Conservation (phyloP, 2,113 vertebrate species). For the Macrotis lagotis region DNA sequence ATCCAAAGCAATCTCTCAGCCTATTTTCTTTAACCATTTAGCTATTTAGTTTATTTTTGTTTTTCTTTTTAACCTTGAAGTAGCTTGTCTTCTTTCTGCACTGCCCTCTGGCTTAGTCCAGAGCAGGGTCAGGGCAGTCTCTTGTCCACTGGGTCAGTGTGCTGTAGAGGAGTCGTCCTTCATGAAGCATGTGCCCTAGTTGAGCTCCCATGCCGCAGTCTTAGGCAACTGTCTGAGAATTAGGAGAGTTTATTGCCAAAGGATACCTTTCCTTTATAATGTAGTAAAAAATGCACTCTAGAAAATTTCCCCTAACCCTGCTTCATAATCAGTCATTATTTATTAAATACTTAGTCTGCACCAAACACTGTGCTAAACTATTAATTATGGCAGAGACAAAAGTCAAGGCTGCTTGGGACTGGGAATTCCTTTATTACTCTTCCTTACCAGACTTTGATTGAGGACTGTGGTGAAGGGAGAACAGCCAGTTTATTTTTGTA, state of each 20-base stretch:
- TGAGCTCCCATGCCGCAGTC: not conserved
- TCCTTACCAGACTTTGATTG: not conserved
- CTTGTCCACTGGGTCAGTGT: not conserved
- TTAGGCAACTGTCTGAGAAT: not conserved
- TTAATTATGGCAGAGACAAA: not conserved
- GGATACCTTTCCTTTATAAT: not conserved
- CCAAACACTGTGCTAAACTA: not conserved
- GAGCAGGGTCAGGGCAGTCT: not conserved
- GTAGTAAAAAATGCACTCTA: not conserved
- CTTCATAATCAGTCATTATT: not conserved
- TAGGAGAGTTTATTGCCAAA: not conserved
- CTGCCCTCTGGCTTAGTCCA: not conserved
- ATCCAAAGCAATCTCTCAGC: not conserved
- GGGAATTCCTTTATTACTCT: not conserved
- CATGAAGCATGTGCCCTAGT: not conserved
- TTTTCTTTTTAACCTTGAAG: not conserved
- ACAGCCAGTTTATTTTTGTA: not conserved
- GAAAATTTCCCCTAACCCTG: not conserved
- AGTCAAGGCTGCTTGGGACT: not conserved
- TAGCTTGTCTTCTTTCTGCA: not conserved
- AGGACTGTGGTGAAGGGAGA: not conserved
- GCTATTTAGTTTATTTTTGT: too few species aligned
- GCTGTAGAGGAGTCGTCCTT: not conserved
- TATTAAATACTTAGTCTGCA: not conserved
- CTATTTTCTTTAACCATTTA: too few species aligned